Base-by-base conservation (phyloP, 2,797 vertebrate genomes). In the Lacerta viridis region DNA sequence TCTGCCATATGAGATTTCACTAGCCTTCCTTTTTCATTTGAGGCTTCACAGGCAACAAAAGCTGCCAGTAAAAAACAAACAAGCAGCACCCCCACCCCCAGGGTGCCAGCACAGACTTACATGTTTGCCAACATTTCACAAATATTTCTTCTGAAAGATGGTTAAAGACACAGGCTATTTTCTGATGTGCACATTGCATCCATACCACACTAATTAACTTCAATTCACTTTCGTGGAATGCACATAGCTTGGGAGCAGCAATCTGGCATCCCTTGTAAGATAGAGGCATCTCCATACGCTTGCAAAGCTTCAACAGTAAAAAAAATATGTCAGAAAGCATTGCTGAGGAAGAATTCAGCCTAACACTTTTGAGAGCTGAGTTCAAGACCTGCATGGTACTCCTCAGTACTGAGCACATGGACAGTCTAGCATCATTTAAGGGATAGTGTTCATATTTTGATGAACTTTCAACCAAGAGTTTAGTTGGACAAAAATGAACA, bases 191-290 rank as follows among this genome's bases (percentile, higher is more conserved):
- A 0, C 11, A 27, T n/a, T 61, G 4, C 3, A 64, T 29, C 5
- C 55, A 85, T 29, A n/a, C n/a, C 76, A 86, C 41, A 87, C 50
- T 87, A 36, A 79, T 79, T 79, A 15, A 77, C n/a, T 71, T 80
- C 2, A 23, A 66, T 36, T 4, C n/a, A 64, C 69, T 81, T 10
- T 4, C n/a, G 7, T 50, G 29, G 46, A 69, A 3, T 23, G 9
- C 15, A 33, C n/a, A 61, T 59, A n/a, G 36, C 25, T 23, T 29
- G 15, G 55, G 23, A 76, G 39, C 55, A 77, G 27, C 41, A 76
- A 64, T 29, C 5, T 29, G 23, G 11, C 15, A 3, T 74, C 46
- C 1, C 10, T 25, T 3, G 15, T 75, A 41, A 41, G 25, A 27
- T 4, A 27, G 5, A 17, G 25, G 25, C 11, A 74, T 55, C 50